Evolutionary conservation across 2,113 vertebrate species (phyloP), one percentile per base, ranked within the genome.

Genomic region (Suricata suricatta): DNA sequence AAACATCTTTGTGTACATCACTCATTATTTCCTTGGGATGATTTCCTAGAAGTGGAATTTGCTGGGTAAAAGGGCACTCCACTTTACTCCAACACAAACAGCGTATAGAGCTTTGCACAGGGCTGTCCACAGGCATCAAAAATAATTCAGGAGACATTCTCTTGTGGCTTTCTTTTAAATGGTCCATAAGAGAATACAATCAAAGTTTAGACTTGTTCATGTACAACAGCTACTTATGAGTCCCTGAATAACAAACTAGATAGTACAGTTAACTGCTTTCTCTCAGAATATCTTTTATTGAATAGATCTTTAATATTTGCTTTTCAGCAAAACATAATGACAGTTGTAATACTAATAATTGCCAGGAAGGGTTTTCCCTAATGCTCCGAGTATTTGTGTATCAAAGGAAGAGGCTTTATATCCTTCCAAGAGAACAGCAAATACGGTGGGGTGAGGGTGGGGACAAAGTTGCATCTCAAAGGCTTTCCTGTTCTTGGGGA

Each of bases 301-400:
- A 93, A 82, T 69, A 23, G 82, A 71, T 74, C 85, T 90, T 90
- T 83, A 66, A 63, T 38, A 79, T 92, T 89, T 96, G n/a, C 71
- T 95, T 94, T 94, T 93, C 44, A 90, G 88, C 35, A 94, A 97
- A 95, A 82, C 71, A 84, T 81, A 96, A 96, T 93, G 81, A 52
- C n/a, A 96, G 84, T 57, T 63, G 8, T 87, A n/a, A 83, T 86
- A 86, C 50, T 64, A 88, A 64, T 79, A 90, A 91, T 81, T 90
- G 60, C 35, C 57, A 82, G 93, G 91, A 97, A 91, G 85, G 10
- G 31, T 47, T 96, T 95, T 90, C 87, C 69, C 76, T 87, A 14
- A 38, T n/a, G 14, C n/a, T 96, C 71, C 63, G 41, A 29, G 31
- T 71, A 44, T 88, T 79, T 95, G 52, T 81, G 35, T 83, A n/a